Conservation (phyloP, 2,113 vertebrate species). For the Machaerirhynchus nigripectus region DNA sequence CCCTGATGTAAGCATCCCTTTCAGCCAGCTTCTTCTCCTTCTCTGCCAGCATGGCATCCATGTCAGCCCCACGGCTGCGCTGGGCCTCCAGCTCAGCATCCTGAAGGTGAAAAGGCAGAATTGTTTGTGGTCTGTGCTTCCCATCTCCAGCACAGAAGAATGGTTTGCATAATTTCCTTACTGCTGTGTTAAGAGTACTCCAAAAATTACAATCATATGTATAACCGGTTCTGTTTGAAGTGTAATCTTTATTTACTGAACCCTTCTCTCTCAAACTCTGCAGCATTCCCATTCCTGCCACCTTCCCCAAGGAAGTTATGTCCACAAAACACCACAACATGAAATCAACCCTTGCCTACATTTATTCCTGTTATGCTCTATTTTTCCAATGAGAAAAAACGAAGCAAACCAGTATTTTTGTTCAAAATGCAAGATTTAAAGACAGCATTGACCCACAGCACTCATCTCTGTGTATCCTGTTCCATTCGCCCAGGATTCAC, state of each 20-base stretch:
- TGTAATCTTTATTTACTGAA: neutral
- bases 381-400: neutral
- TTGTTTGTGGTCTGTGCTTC: neutral
- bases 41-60: constrained; percentile 84
- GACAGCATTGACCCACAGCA: neutral
- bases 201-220: neutral
- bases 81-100: constrained; percentile 73
- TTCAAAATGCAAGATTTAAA: neutral
- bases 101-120: constrained; percentile 39
- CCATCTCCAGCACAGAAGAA: neutral
- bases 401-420: neutral
- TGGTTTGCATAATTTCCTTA: neutral
- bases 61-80: constrained; percentile 77
- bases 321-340: neutral
- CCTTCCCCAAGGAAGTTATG: neutral
- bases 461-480: neutral
- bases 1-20: constrained; percentile 86
- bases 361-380: neutral
- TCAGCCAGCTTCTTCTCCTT: constrained; percentile 81
- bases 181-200: neutral
- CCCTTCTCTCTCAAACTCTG: neutral
- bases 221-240: neutral
- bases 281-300: neutral
- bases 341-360: neutral
- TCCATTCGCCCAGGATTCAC: neutral